Conservation (phyloP, 1,140 invertebrate species). For the Aleiodes sp. region DNA sequence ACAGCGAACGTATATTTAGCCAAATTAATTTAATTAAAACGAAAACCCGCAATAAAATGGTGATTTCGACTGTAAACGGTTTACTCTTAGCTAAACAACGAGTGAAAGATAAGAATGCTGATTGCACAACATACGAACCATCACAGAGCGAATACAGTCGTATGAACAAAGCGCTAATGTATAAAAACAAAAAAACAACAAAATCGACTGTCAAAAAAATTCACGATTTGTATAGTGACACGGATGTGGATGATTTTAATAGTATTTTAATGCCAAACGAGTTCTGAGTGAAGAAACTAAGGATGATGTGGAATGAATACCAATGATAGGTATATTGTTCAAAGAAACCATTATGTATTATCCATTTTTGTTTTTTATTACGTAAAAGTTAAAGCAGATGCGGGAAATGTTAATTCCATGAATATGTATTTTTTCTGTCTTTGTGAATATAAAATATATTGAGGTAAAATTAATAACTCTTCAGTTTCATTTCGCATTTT, state of each 20-base stretch:
- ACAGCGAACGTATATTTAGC: constrained; percentile 35
- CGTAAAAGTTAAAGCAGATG: too few relatives aligned
- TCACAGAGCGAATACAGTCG: constrained; percentile 34
- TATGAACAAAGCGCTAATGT: constrained; percentile 31
- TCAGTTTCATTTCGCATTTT: too few relatives aligned
- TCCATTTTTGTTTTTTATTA: too few relatives aligned
- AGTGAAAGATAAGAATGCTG: constrained; percentile 24
- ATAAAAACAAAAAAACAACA: constrained; percentile 23
- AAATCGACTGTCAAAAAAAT: constrained; percentile 25
- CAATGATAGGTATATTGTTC: neutral
- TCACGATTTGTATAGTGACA: constrained; percentile 25
- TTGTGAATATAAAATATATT: too few relatives aligned
- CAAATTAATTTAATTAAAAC: constrained; percentile 34
- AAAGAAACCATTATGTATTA: neutral
- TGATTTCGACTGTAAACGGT: constrained; percentile 32
- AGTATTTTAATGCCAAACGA: constrained; percentile 32
- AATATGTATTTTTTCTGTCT: too few relatives aligned
- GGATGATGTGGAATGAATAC: constrained; percentile 11
- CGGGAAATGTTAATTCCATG: too few relatives aligned
- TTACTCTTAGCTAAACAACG: constrained; percentile 33
- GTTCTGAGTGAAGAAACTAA: constrained; percentile 12
- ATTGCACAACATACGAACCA: constrained; percentile 33
- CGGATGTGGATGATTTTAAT: constrained; percentile 31
- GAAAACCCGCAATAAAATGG: constrained; percentile 31
- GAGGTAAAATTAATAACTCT: too few relatives aligned